Evolutionary conservation across 2,113 vertebrate species (phyloP), one percentile per base, ranked within the genome.

Genomic region (Platichthys flesus): DNA sequence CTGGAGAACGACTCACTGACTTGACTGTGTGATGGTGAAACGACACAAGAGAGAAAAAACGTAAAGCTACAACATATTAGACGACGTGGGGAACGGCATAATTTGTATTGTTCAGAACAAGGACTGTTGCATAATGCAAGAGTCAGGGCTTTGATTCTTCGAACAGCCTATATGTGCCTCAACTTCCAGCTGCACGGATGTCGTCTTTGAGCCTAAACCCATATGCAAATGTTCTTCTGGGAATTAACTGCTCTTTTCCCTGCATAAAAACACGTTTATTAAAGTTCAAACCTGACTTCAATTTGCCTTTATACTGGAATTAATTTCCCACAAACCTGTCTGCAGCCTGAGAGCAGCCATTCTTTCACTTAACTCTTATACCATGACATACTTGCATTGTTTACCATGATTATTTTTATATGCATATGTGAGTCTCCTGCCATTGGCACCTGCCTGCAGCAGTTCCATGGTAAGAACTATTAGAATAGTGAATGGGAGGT

Each of bases 181-280:
- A 79, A 87, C 83, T 79, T 85, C 55, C 67, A 79, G 76, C 40
- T 20, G 64, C 71, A 75, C 56, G 51, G 58, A 73, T 61, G 71
- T 57, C 35, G 79, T 82, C 79, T 83, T 85, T 87, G 62, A 82
- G 78, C 65, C 71, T 83, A 82, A 86, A 84, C 77, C 56, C 37
- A 49, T 75, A 89, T 89, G 85, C 78, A 89, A 90, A 92, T 92
- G 71, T 74, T 74, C 76, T 76, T 62, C 56, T 62, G 79, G 72
- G 79, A 89, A 83, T 87, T 66, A 57, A 78, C 31, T 71, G 58
- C 54, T 77, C 71, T 79, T 70, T 79, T 69, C 37, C 26, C 35
- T 66, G 63, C 74, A 87, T 79, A 76, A 88, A 82, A 87, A 76
- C 63, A 73, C 61, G 61, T 71, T 85, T 79, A 75, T 81, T 85